Percentiles rank a stretch among this genome's conserved stretches.
Conservation (phyloP, 2,797 vertebrate genomes). For the Characodon lateralis region DNA sequence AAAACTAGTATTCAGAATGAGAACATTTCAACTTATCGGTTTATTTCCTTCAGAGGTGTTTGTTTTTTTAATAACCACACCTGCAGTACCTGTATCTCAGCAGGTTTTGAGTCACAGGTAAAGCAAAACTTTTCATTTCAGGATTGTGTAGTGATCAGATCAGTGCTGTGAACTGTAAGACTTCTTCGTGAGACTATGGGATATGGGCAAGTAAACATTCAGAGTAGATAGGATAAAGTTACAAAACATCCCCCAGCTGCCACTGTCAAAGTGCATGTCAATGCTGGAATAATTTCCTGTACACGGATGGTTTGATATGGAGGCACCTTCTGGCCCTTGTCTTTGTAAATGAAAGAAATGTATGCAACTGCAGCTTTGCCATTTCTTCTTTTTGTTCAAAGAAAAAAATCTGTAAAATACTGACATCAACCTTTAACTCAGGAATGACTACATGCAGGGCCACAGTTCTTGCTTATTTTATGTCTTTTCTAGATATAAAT, state of each 20-base stretch:
- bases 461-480: too few relatives aligned
- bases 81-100: conserved; percentile 8
- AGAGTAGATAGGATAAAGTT: conserved; percentile 7
- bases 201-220: conserved; percentile 21
- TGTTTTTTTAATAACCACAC: neutral
- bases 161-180: conserved; percentile 6
- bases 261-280: neutral
- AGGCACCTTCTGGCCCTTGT: neutral
- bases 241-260: conserved; percentile 20
- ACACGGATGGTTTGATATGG: neutral
- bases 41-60: neutral
- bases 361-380: neutral
- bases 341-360: neutral
- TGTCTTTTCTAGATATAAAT: too few relatives aligned
- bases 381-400: neutral
- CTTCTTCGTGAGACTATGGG: neutral
- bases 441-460: too few relatives aligned
- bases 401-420: neutral
- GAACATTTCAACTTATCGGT: neutral
- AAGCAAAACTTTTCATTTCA: conserved; percentile 1
- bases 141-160: conserved; percentile 17
- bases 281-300: conserved; percentile 18
- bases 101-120: neutral
- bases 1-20: too few relatives aligned
- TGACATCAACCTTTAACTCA: too few relatives aligned